These are phyloP conservation scores for Akabosia matsudoensis DNA, from an alignment of 1,140 invertebrate species.

Conservation along the genomic window DNA sequence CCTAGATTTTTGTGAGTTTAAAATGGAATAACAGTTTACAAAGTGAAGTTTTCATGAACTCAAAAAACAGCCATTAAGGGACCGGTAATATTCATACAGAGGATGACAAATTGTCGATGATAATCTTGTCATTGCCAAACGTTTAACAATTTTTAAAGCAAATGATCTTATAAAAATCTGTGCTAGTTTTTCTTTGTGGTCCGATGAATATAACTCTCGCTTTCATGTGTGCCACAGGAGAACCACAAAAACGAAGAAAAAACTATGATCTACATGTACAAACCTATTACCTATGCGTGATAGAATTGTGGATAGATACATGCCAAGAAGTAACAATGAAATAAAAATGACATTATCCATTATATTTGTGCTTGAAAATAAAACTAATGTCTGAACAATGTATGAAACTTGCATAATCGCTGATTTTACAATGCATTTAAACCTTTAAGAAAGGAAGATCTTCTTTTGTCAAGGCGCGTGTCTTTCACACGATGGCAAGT, in stretches of 20 bases:
- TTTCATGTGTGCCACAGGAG: slow-evolving; percentile 12
- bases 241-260: slow-evolving; percentile 14
- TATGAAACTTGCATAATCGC: slow-evolving; percentile 9
- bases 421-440: slow-evolving; percentile 1
- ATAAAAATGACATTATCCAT: slow-evolving; percentile 22
- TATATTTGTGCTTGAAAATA: slow-evolving; percentile 16
- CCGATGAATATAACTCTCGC: slow-evolving; percentile 7
- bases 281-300: too few relatives aligned
- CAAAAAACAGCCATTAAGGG: not conserved
- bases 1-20: too few relatives aligned
- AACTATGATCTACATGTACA: not conserved
- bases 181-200: not conserved
- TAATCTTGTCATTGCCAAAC: slow-evolving; percentile 21
- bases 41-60: not conserved
- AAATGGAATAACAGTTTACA: not conserved
- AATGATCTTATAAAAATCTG: not conserved
- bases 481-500: slow-evolving; percentile 8
- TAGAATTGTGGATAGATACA: too few relatives aligned
- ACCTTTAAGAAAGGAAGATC: not conserved
- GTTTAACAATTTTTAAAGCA: slow-evolving; percentile 18
- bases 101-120: slow-evolving; percentile 4
- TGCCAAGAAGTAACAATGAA: not conserved
- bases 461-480: not conserved
- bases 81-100: too few relatives aligned
- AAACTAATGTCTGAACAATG: slow-evolving; percentile 8